Evolutionary conservation across 2,888 invertebrate genomes (phyloP), one percentile per base, ranked within the genome.

Genomic region (Molorchus minor): DNA sequence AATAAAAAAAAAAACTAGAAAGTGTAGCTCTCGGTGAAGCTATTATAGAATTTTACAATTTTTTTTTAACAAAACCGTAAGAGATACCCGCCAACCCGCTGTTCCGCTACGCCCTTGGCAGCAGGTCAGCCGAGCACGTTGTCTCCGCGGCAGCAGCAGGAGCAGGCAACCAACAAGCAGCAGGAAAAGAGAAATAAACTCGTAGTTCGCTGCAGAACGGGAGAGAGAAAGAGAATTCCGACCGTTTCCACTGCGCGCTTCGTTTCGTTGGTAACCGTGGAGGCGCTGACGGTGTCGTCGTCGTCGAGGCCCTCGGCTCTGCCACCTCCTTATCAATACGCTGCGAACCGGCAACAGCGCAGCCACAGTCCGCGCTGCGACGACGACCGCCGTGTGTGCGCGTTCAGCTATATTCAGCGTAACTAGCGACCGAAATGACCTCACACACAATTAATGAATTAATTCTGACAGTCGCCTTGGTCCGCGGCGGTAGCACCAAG

Each of bases 361-460:
- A 49, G 43, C n/a, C n/a, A n/a, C 51, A 67, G 70, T 68, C 67
- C 65, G 68, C 69, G 71, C 68, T 64, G 65, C 67, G 64, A n/a
- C n/a, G n/a, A n/a, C n/a, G n/a, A n/a, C n/a, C n/a, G n/a, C n/a
- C n/a, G n/a, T n/a, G n/a, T n/a, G n/a, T n/a, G 69, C 64, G 66
- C 62, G 70, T 68, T 65, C 66, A n/a, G n/a, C 67, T 66, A 71
- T 69, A 72, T 70, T 69, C 70, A 69, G 68, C 67, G 67, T 57
- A 65, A 68, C 70, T 68, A 70, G 71, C 78, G 79, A 78, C 77
- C 79, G 79, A 78, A 76, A 79, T 80, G 80, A 80, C 77, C 78
- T 78, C 79, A 78, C 77, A 72, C 73, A 74, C 71, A 77, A 76
- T 76, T 75, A 73, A 75, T 70, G 76, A 74, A 75, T 77, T 75